Evolutionary conservation across 2,113 vertebrate species (phyloP).

Genomic region (Lepus timidus): DNA sequence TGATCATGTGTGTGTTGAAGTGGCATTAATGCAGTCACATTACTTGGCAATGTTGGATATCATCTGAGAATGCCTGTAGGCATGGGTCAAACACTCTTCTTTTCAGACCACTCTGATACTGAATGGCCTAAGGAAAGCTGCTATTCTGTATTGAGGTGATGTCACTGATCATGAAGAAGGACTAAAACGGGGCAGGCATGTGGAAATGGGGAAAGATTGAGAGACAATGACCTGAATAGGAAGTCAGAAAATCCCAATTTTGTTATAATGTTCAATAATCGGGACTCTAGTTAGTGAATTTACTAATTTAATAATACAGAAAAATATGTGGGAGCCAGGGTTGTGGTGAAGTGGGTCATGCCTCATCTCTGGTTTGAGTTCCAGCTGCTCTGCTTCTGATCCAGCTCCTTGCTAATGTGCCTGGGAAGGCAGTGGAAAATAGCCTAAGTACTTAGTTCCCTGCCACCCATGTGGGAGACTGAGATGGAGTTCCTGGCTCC

Average conservation of each 20-base stretch:
- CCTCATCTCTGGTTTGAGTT: too few species aligned
- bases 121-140: not conserved
- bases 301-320: not conserved
- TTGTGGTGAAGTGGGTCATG: too few species aligned
- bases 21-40: not conserved
- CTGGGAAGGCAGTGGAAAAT: too few species aligned
- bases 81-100: not conserved
- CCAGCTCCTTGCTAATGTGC: too few species aligned
- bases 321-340: slow-evolving; percentile 26
- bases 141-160: not conserved
- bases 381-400: too few species aligned
- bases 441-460: too few species aligned
- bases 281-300: slow-evolving; percentile 7
- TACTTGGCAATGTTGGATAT: slow-evolving; percentile 22
- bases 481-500: too few species aligned
- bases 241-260: not conserved
- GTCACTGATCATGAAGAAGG: not conserved
- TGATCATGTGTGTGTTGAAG: not conserved
- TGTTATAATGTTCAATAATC: not conserved
- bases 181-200: not conserved
- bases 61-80: not conserved
- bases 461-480: too few species aligned
- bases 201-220: slow-evolving; percentile 15
- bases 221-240: not conserved
- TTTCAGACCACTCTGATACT: not conserved